phyloP scores from a whole-genome alignment of 2,888 invertebrate species.

The Onchidella celtica region DNA sequence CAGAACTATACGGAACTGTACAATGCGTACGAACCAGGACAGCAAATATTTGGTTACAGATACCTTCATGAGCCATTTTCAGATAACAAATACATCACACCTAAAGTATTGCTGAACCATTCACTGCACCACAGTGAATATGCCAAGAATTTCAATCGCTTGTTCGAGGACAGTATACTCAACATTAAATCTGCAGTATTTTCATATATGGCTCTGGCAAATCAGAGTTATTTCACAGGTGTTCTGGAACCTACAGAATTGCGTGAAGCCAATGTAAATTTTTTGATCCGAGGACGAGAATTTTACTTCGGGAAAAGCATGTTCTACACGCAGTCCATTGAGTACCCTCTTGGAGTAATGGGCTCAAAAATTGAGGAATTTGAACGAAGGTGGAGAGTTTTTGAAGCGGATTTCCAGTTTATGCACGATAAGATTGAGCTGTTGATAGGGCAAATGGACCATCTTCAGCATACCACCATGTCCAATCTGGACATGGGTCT shows the following conservation, averaged over 20 bases:
- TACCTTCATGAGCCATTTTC: constrained; percentile 55
- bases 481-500: constrained; percentile 51
- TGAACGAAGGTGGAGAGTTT: constrained; percentile 53
- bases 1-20: constrained; percentile 63
- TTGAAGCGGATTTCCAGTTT: constrained; percentile 34
- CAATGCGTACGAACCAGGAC: constrained; percentile 63
- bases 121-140: constrained; percentile 59
- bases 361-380: constrained; percentile 53
- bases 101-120: constrained; percentile 61
- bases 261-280: constrained; percentile 51
- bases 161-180: constrained; percentile 55
- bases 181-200: constrained; percentile 39
- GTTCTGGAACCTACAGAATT: constrained; percentile 56
- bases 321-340: constrained; percentile 64
- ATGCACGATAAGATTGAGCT: constrained; percentile 54
- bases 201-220: constrained; percentile 50
- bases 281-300: constrained; percentile 56
- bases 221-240: constrained; percentile 49
- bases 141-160: constrained; percentile 55
- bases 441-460: constrained; percentile 43
- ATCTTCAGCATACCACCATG: constrained; percentile 52
- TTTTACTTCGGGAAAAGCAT: constrained; percentile 63
- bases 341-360: constrained; percentile 59
- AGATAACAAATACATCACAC: constrained; percentile 62
- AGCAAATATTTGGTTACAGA: constrained; percentile 62